Evolutionary conservation across 2,797 vertebrate species (phyloP).

Genomic region (Falco novaeseelandiae): DNA sequence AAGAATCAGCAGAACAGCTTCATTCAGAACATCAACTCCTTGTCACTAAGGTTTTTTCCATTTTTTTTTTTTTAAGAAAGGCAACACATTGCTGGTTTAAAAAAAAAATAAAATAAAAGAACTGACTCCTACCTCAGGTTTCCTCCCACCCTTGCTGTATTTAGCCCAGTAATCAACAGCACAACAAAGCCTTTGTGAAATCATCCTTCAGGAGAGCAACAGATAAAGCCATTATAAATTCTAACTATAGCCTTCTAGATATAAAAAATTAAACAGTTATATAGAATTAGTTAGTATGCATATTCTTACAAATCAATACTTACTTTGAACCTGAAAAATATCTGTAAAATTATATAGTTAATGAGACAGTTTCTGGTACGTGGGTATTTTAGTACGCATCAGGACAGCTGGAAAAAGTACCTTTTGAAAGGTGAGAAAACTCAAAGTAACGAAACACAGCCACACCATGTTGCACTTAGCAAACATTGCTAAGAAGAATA

Average conservation of each 20-base stretch:
- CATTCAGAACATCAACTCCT: neutral
- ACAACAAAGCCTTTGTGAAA: neutral
- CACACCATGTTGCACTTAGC: accelerated
- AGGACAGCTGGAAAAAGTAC: neutral
- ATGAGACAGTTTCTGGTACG: neutral
- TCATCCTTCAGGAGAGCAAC: neutral
- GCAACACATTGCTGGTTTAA: neutral
- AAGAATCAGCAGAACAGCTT: neutral
- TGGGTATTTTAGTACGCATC: neutral
- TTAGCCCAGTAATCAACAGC: neutral
- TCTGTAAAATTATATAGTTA: neutral
- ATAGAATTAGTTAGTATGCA: neutral
- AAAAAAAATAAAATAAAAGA: neutral
- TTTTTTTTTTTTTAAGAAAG: neutral
- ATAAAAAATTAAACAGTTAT: neutral
- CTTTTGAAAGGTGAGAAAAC: neutral
- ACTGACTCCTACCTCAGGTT: neutral
- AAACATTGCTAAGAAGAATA: neutral
- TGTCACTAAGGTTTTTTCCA: neutral
- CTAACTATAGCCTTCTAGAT: neutral
- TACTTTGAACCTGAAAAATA: neutral
- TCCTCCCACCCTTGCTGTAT: neutral
- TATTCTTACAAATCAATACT: slow-evolving; percentile 16
- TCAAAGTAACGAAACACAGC: neutral
- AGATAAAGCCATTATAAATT: neutral